These are phyloP conservation scores for Pelobates fuscus DNA, from an alignment of 2,113 vertebrate species.

Conservation along the genomic window DNA sequence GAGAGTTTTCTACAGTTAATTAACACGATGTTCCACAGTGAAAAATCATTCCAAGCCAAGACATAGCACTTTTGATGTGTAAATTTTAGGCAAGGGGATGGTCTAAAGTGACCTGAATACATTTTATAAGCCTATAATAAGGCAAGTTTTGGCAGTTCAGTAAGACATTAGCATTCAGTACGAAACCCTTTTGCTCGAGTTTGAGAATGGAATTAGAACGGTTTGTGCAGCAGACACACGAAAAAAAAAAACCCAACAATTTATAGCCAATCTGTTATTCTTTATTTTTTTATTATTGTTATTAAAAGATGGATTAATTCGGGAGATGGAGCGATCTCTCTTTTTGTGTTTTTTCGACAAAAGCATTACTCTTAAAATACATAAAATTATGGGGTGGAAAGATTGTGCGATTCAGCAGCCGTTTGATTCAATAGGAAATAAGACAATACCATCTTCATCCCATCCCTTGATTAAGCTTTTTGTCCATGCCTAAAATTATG, in stretches of 20 bases:
- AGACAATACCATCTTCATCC: conserved; percentile 53
- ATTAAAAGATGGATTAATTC: conserved; percentile 33
- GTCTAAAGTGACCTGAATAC: conserved; percentile 47
- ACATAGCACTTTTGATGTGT: conserved; percentile 44
- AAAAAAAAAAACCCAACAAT: too few species aligned
- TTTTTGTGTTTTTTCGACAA: neutral
- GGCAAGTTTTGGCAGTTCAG: conserved; percentile 16
- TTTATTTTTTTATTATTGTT: neutral
- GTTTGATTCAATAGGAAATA: conserved; percentile 50
- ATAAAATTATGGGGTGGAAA: conserved; percentile 56
- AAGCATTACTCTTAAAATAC: conserved; percentile 45
- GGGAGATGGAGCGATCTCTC: conserved; percentile 34
- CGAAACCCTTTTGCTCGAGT: conserved; percentile 8
- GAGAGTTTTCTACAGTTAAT: conserved; percentile 44
- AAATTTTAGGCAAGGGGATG: conserved; percentile 37
- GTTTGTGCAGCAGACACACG: neutral
- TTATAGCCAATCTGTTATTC: conserved; percentile 1
- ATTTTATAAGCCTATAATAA: conserved; percentile 42
- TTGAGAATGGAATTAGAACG: conserved; percentile 13
- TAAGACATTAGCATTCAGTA: conserved; percentile 2
- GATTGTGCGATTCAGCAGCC: conserved; percentile 55
- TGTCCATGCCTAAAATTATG: conserved; percentile 57
- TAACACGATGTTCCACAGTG: conserved; percentile 40
- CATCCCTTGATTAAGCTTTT: conserved; percentile 53
- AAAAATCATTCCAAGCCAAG: conserved; percentile 26